Conservation (phyloP, 2,113 vertebrate genomes). For the Cryptotis parvus region DNA sequence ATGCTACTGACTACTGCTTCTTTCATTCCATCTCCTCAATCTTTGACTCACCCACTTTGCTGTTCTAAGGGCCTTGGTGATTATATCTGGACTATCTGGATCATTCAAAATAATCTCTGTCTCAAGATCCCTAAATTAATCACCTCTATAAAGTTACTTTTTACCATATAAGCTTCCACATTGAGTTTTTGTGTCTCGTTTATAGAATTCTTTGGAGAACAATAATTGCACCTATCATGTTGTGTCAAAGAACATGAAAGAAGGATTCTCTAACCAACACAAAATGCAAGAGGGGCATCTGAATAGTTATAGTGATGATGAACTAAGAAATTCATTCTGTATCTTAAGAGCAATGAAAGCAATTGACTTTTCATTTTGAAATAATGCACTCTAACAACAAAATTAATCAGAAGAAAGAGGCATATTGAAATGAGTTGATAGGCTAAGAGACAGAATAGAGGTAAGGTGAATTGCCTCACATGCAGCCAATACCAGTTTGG, state of each 20-base stretch:
- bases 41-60: neutral
- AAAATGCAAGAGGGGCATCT: neutral
- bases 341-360: neutral
- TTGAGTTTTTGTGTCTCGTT: neutral
- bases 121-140: conserved; percentile 15
- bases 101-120: neutral
- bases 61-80: neutral
- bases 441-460: neutral
- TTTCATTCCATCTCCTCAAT: neutral
- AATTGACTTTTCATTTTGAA: neutral
- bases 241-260: neutral
- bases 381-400: neutral
- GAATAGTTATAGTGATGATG: neutral
- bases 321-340: neutral
- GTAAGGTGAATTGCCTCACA: too few species aligned
- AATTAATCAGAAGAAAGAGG: neutral
- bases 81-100: neutral
- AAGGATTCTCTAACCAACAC: neutral
- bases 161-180: neutral
- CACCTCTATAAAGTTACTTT: neutral
- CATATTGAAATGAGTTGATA: too few species aligned
- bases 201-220: neutral
- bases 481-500: too few species aligned
- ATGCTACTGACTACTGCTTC: neutral
- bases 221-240: neutral